Evolutionary conservation across 2,888 invertebrate species (phyloP), one percentile per base, ranked within the genome.

Genomic region (Oithona nana): DNA sequence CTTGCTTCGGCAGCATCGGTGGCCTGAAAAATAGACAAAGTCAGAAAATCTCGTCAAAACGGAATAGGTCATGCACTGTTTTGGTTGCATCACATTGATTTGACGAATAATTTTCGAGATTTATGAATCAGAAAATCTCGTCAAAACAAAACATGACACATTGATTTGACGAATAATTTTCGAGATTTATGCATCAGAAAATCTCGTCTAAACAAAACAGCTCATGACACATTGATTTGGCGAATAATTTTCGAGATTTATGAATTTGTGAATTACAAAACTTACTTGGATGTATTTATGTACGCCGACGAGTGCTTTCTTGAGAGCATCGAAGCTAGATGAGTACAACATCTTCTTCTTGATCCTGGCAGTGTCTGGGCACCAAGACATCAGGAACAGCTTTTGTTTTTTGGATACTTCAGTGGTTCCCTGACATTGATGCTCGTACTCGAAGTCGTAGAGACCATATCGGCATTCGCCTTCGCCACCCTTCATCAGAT

Each of bases 401-500:
- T 94, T 94, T 77, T 94, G 92, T 83, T 93, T 93, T 82, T 92
- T 93, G 26, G 66, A 71, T 68, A 78, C 79, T 73, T 90, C 92
- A 68, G 92, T 89, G 71, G 93, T 93, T 74, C 93, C 93, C 76
- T 93, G 92, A 74, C 89, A 90, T 76, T 90, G 89, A 76, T 93
- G 90, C 78, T 89, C 89, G 77, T 94, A 97, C 77, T 94, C 92
- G 73, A 95, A 95, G 76, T 98, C 97, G 76, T 88, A 97, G 61
- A 92, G 83, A 66, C 76, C 78, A 69, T 79, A 98, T 77, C 97
- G 89, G 79, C 97, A 98, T 76, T 97, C 94, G 61, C 86, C 87
- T 66, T 84, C 84, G 68, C 92, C 93, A 64, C 86, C 89, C 73
- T 80, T 79, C 76, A 95, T 88, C 74, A 98, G 79, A 73, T 94